Base-by-base conservation (phyloP, 2,888 invertebrate genomes). In the Tethea ocularis region DNA sequence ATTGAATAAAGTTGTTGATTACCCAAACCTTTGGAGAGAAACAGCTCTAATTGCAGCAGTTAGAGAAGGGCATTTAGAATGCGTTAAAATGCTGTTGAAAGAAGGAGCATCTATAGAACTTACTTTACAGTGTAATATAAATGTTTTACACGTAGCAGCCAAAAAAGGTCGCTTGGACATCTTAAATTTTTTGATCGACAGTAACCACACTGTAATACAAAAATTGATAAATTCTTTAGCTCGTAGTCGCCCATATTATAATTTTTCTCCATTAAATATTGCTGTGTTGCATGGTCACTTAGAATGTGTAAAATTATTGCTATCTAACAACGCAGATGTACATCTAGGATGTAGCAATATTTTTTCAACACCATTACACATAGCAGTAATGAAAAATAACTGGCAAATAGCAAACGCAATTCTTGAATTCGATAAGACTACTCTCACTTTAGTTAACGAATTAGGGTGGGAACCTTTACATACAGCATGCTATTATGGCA, bases 111-210 rank as follows among this genome's bases (percentile, higher is more conserved):
- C 52, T 22, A 11, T 53, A 11, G 6, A 17, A 8, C n/a, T 13
- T 20, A 29, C 24, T 17, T 54, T 52, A 29, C 23, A 22, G 5
- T 29, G 53, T 7, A 26, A 58, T 51, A 24, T 46, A 15, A 53
- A 91, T 7, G 86, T 94, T 60, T 74, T 94, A 46, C 93, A 93
- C 65, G 69, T 89, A 61, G 91, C 93, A 6, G 87, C 91, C 61
- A 85, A 81, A 68, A 77, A 79, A 56, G 90, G 93, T 20, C 80
- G 88, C 57, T 24, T 41, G 41, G 51, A 58, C 7, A 58, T 58
- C 24, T 54, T 58, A 7, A 17, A 22, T 13, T 22, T 53, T 6
- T 22, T 58, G n/a, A 52, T 54, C 6, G 46, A 46, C 7, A 26
- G 17, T 20, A 26, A 26, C 6, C 10, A 20, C 10, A 20, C 7